Evolutionary conservation across 2,888 invertebrate species (phyloP).

Genomic region (Willowsia nigromaculata): DNA sequence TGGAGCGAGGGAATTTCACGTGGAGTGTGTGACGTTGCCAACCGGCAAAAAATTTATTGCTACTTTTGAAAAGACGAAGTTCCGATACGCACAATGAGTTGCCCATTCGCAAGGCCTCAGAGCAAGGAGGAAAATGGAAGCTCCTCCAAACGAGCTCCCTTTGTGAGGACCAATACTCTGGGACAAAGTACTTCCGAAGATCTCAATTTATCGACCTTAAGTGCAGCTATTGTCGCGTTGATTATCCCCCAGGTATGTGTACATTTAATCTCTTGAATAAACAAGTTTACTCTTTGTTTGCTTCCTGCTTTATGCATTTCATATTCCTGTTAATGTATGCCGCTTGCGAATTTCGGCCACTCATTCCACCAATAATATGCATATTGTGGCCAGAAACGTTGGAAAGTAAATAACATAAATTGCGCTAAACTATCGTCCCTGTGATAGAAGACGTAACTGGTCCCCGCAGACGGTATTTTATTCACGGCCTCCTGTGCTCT

Average conservation of each 20-base stretch:
- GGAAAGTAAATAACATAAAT: too few species aligned
- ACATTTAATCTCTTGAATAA: not conserved
- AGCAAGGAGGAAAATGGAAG: slow-evolving; percentile 43
- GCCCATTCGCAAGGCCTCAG: slow-evolving; percentile 74
- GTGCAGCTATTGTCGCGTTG: slow-evolving; percentile 89
- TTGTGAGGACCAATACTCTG: slow-evolving; percentile 69
- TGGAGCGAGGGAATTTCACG: too few species aligned
- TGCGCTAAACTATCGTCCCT: too few species aligned
- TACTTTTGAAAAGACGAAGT: not conserved
- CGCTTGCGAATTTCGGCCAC: too few species aligned
- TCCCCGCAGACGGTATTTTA: not conserved
- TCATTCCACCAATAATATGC: too few species aligned
- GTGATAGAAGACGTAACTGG: not conserved
- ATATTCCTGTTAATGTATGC: not conserved
- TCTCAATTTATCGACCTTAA: slow-evolving; percentile 88
- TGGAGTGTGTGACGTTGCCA: too few species aligned
- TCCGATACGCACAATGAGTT: slow-evolving; percentile 75
- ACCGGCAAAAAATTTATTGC: not conserved
- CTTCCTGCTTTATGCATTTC: not conserved
- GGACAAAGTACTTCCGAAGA: slow-evolving; percentile 75
- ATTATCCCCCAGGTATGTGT: slow-evolving; percentile 90
- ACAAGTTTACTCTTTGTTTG: not conserved
- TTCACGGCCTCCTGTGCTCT: not conserved
- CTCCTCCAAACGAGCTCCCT: slow-evolving; percentile 60
- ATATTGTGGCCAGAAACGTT: too few species aligned